A percentile compares a stretch with the other conserved stretches of the same genome.
Conservation (phyloP, 2,113 vertebrate genomes). For the Calcarius ornatus region DNA sequence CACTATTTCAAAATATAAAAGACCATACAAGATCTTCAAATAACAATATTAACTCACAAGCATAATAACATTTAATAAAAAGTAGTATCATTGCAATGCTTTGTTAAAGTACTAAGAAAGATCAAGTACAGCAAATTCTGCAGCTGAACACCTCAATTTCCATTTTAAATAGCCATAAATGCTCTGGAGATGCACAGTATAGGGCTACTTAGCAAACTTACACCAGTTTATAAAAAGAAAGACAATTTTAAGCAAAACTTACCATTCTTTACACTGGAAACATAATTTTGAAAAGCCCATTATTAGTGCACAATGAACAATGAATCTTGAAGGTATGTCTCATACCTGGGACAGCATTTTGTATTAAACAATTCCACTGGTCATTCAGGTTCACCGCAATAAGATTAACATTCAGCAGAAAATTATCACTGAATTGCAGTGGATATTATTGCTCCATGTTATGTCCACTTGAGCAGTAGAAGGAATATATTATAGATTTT, state of each 20-base stretch:
- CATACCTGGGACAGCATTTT: background rate
- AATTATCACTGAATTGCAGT: background rate
- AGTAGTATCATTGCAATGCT: background rate
- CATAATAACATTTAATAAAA: background rate
- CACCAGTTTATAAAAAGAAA: background rate
- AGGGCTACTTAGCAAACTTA: background rate
- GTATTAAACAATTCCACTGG: background rate
- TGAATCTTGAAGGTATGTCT: background rate
- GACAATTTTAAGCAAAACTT: background rate
- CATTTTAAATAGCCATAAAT: background rate
- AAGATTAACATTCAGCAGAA: background rate
- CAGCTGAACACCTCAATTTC: background rate
- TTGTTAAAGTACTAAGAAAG: background rate
- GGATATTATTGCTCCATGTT: background rate
- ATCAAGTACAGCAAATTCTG: background rate
- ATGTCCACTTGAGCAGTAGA: background rate
- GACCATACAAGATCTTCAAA: background rate
- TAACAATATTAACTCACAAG: background rate
- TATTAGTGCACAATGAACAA: background rate
- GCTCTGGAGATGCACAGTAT: background rate
- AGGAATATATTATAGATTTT: background rate
- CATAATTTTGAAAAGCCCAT: background rate
- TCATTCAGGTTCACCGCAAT: background rate
- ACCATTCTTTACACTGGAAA: background rate
- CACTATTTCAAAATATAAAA: background rate